Percentiles rank a stretch among this genome's conserved stretches.
phyloP scores from a whole-genome alignment of 2,113 vertebrate genomes.

The Pangasianodon gigas region DNA sequence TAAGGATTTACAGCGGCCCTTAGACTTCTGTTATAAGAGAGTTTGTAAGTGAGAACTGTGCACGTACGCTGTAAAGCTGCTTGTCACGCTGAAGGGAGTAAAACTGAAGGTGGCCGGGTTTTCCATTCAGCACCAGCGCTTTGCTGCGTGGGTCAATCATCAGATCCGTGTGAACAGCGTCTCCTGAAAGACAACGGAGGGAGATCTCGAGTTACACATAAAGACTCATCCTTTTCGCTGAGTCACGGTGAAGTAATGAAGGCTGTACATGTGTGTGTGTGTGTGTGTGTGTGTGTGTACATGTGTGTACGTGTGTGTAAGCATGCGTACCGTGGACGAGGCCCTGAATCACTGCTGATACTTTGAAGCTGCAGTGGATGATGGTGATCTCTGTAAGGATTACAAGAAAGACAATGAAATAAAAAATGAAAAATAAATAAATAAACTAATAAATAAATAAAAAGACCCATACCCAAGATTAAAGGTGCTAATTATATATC shows the following conservation, averaged over 20 bases:
- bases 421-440: not conserved
- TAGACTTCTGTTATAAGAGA: not conserved
- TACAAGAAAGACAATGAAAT: not conserved
- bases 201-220: not conserved
- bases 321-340: slow-evolving; percentile 84
- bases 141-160: slow-evolving; percentile 89
- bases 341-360: slow-evolving; percentile 87
- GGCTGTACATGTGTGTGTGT: not conserved
- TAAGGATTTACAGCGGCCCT: too few species aligned
- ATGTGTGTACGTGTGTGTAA: not conserved
- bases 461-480: not conserved
- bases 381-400: slow-evolving; percentile 80
- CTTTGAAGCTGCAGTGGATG: slow-evolving; percentile 84
- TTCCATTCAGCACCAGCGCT: slow-evolving; percentile 92
- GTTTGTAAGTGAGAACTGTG: not conserved
- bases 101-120: slow-evolving; percentile 96
- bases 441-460: not conserved
- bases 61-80: slow-evolving; percentile 90
- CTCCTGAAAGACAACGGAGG: slow-evolving; percentile 68
- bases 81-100: slow-evolving; percentile 90
- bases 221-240: not conserved
- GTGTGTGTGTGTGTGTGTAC: slow-evolving; percentile 45
- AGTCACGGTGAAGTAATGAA: slow-evolving; percentile 13
- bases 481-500: not conserved
- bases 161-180: slow-evolving; percentile 77